Evolutionary conservation across 2,888 invertebrate genomes (phyloP), one percentile per base, ranked within the genome.

Genomic region (Chrysotoxum bicinctum): DNA sequence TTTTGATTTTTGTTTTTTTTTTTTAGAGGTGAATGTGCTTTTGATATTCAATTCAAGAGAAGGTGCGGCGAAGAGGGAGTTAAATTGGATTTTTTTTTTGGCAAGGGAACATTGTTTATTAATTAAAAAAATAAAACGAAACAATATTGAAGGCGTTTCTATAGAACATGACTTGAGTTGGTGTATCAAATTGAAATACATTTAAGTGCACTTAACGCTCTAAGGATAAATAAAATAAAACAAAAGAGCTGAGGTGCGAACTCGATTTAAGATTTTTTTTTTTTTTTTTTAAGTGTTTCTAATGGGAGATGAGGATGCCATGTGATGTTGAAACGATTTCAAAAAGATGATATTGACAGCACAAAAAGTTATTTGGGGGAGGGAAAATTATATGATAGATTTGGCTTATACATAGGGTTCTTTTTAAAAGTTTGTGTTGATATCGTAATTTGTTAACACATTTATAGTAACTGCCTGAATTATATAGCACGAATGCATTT

Each of bases 21-120:
- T 21, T 50, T 45, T 62, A 56, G 35, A 77, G 85, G 85, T 85
- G 80, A 85, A 85, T 81, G 85, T 81, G 80, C 85, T 81, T 72
- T 75, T 84, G 60, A 80, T 80, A 75, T 74, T 83, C 66, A 84
- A 64, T 69, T 74, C 62, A 10, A 43, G 56, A 32, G 66, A 40
- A 40, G 54, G 9, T 37, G 37, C 1, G 19, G 19, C 0, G 50
- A 16, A 45, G 69, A 70, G 56, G 64, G 56, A 58, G 74, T 66
- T 45, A 50, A 56, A 79, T 50, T 43, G 62, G 26, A 21, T 48
- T n/a, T 35, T 60, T 32, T 62, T 37, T 69, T 66, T 56, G n/a
- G 58, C 43, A 52, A 37, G 12, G 6, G 9, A 70, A 84, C 48
- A 58, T 70, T 70, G 54, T 76, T 76, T 58, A 72, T 66, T 75